A percentile compares a stretch with the other conserved stretches of the same genome.
Evolutionary conservation across 2,113 vertebrate genomes (phyloP).

Genomic region (Nothoprocta perdicaria): DNA sequence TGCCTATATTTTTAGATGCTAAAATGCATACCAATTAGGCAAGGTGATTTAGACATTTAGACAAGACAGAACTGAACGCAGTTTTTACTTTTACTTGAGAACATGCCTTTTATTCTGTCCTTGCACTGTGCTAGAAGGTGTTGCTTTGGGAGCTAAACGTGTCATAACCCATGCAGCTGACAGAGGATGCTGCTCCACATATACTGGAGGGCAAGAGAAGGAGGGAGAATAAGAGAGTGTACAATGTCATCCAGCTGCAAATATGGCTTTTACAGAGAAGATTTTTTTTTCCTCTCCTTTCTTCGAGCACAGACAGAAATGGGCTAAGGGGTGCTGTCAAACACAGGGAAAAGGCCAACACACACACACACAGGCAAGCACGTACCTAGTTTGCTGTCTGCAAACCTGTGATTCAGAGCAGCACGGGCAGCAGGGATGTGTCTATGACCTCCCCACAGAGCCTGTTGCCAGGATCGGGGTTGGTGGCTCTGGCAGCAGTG

Average conservation of each 20-base stretch:
- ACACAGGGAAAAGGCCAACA: background rate
- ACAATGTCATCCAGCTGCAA: background rate
- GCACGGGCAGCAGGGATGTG: background rate
- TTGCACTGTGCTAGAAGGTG: background rate
- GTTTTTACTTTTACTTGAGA: background rate
- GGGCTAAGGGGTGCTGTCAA: background rate
- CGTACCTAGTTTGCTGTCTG: background rate
- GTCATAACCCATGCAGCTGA: background rate
- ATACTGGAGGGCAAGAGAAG: fast-evolving
- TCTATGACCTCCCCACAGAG: background rate
- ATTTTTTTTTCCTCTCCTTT: background rate
- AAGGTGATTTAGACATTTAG: background rate
- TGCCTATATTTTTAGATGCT: background rate
- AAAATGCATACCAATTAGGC: background rate
- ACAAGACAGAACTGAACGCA: background rate
- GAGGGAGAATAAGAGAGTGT: background rate
- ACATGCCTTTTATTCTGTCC: background rate
- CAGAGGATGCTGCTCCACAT: background rate
- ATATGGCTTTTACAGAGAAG: background rate
- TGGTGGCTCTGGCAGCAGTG: background rate
- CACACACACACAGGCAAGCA: background rate
- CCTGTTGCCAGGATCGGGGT: background rate
- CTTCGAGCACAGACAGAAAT: background rate
- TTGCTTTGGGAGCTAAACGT: fast-evolving
- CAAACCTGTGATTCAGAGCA: background rate